These are phyloP conservation scores for Lepus americanus DNA, from an alignment of 2,113 vertebrate genomes.

Conservation along the genomic window DNA sequence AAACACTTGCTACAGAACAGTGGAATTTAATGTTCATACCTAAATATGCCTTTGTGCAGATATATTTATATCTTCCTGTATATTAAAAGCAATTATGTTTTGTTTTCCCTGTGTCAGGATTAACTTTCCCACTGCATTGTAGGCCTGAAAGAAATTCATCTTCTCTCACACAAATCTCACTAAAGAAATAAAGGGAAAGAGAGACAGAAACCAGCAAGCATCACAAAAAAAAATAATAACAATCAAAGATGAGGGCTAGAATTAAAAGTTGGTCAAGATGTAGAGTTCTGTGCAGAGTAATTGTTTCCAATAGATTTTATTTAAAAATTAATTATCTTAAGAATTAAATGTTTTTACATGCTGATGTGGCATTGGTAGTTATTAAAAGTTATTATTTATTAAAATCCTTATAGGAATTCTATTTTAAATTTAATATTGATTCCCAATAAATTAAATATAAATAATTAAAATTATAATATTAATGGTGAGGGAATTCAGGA, in stretches of 20 bases:
- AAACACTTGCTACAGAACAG: neutral
- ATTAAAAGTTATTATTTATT: slow-evolving; percentile 73
- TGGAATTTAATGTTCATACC: slow-evolving; percentile 11
- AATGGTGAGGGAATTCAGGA: slow-evolving; percentile 23
- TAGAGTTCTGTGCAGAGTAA: neutral
- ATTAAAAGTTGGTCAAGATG: neutral
- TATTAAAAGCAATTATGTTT: slow-evolving; percentile 13
- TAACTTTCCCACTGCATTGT: neutral
- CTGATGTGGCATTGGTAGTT: slow-evolving; percentile 46
- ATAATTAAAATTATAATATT: slow-evolving; percentile 74
- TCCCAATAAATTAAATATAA: slow-evolving; percentile 72
- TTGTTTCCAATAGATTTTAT: slow-evolving; percentile 61
- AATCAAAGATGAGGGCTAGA: neutral
- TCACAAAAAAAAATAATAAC: slow-evolving; percentile 24
- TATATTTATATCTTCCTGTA: slow-evolving; percentile 1
- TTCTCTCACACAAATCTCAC: slow-evolving; percentile 46
- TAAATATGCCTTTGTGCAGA: neutral
- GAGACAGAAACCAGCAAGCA: neutral
- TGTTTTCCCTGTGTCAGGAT: slow-evolving; percentile 23
- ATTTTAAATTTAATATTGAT: slow-evolving; percentile 78
- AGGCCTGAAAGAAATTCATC: neutral
- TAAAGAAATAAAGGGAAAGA: slow-evolving; percentile 10
- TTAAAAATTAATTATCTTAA: slow-evolving; percentile 75
- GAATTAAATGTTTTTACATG: slow-evolving; percentile 62
- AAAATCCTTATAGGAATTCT: slow-evolving; percentile 66